A percentile compares a stretch with the other conserved stretches of the same genome.
Evolutionary conservation across 1,140 invertebrate genomes (phyloP).

Genomic region (Orussus abietinus): DNA sequence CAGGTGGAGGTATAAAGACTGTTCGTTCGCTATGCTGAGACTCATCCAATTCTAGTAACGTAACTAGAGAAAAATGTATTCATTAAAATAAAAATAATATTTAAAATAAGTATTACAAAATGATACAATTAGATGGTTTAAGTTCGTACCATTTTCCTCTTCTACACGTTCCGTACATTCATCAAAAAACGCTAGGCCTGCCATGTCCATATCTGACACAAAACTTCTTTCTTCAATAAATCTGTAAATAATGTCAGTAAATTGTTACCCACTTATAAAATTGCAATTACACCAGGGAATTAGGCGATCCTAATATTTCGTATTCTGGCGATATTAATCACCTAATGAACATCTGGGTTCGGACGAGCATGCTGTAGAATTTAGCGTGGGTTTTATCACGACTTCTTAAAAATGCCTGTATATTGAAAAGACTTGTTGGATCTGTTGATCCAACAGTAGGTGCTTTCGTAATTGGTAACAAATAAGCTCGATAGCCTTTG

Average conservation of each 20-base stretch:
- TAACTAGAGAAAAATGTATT: constrained; percentile 27
- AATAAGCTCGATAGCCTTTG: constrained; percentile 84
- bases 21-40: constrained; percentile 80
- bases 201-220: constrained; percentile 91
- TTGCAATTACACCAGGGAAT: background rate
- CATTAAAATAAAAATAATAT: constrained; percentile 10
- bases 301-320: background rate
- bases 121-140: constrained; percentile 1
- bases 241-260: constrained; percentile 43
- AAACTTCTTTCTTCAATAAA: constrained; percentile 99
- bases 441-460: constrained; percentile 92
- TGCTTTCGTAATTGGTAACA: constrained; percentile 92
- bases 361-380: constrained; percentile 85
- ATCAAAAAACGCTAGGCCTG: constrained; percentile 91
- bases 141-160: constrained; percentile 55
- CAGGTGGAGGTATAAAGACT: constrained; percentile 94
- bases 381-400: constrained; percentile 83
- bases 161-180: constrained; percentile 85
- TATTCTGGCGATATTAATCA: constrained; percentile 21
- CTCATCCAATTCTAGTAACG: constrained; percentile 73
- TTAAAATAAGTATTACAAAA: constrained; percentile 4
- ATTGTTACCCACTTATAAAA: background rate
- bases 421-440: constrained; percentile 90
- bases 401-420: constrained; percentile 71
- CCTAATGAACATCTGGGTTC: constrained; percentile 93